Evolutionary conservation across 2,888 invertebrate species (phyloP), one percentile per base, ranked within the genome.

Genomic region (Dioctria linearis): DNA sequence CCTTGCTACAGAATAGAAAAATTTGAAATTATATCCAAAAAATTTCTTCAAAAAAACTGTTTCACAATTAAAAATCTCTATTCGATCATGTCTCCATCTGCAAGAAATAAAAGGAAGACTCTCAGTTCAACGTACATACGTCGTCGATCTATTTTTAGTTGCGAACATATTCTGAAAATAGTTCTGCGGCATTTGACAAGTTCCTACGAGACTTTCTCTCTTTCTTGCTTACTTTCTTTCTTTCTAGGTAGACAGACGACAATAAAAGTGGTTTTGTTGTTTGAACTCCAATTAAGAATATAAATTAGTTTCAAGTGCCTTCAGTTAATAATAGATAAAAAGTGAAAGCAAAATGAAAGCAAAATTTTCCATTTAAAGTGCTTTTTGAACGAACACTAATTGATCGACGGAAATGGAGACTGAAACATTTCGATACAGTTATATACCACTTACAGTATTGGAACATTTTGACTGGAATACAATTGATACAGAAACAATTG

Each of bases 381-480:
- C 51, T 25, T 25, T 25, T 25, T 25, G 25, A 73, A 54, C 51
- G 40, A 73, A 42, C 42, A 13, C 57, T 13, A 54, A n/a, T 67
- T 37, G 13, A 63, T 76, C 49, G 61, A 63, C 73, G 40, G 25
- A 66, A 8, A 79, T 79, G 79, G 79, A 83, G 73, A 84, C 84
- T 65, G 85, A 86, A 65, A 82, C 85, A 69, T 39, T 76, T 49
- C 82, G 85, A 76, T 86, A 86, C 80, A 85, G 84, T 83, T 85
- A 88, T 84, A 88, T 88, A 83, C 88, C 88, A 11, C 82, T 89
- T 76, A 87, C 88, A n/a, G 89, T 88, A 75, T 85, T 89, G 65
- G 88, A 88, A 83, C 86, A 88, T 82, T 87, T 86, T 83, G 83
- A 86, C 80, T 85, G 83, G 81, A 82, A 73, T 69, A 80, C 82